phyloP scores from a whole-genome alignment of 2,113 vertebrate genomes.

The Alethe diademata region DNA sequence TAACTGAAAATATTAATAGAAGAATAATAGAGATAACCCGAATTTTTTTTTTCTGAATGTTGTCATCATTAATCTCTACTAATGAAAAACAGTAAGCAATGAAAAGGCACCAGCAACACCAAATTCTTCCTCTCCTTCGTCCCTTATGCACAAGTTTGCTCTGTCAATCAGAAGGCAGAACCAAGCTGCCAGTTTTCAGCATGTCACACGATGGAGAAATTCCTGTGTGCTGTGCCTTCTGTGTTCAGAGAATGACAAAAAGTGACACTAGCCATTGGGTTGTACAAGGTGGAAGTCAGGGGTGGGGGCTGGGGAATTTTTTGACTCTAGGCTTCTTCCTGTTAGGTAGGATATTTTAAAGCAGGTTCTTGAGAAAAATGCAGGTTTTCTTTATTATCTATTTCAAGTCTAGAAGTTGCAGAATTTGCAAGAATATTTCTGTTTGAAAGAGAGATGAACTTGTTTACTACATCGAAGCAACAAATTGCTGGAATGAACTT shows the following conservation, averaged over 20 bases:
- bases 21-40: neutral
- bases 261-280: neutral
- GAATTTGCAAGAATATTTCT: neutral
- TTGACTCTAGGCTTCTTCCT: neutral
- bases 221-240: neutral
- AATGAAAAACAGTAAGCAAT: neutral
- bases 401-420: neutral
- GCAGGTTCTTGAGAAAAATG: neutral
- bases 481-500: neutral
- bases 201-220: neutral
- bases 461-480: neutral
- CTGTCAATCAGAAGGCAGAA: neutral
- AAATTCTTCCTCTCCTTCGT: neutral
- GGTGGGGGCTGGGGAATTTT: rapidly evolving
- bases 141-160: neutral
- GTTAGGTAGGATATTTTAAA: neutral
- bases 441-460: neutral
- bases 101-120: neutral
- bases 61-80: neutral
- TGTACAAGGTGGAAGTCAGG: neutral
- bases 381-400: neutral
- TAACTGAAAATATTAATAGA: neutral
- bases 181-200: neutral
- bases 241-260: neutral
- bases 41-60: neutral